These are phyloP conservation scores for Chydorus sphaericus DNA, from an alignment of 2,888 invertebrate species.

Conservation along the genomic window DNA sequence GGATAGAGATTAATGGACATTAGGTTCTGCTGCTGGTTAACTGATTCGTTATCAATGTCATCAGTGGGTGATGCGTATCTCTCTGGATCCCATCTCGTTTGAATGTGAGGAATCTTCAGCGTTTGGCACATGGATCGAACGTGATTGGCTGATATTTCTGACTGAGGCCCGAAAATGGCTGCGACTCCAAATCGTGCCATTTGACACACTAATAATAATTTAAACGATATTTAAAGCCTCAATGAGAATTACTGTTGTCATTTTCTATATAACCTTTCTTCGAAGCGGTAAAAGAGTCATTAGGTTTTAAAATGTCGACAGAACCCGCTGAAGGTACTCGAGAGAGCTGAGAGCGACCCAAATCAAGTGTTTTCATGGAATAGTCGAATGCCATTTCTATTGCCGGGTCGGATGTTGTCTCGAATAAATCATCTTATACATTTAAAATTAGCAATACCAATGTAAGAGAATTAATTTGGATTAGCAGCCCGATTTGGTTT, in stretches of 20 bases:
- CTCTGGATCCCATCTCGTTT: conserved; percentile 53
- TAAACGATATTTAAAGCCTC: too few species aligned
- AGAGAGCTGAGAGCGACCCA: conserved; percentile 25
- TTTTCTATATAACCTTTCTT: conserved; percentile 26
- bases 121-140: conserved; percentile 69
- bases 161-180: conserved; percentile 69
- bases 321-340: conserved; percentile 21
- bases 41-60: neutral
- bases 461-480: neutral
- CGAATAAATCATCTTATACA: conserved; percentile 11
- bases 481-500: too few species aligned
- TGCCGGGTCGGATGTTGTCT: conserved; percentile 1
- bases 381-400: conserved; percentile 28
- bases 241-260: too few species aligned
- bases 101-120: conserved; percentile 71
- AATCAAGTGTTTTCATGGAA: conserved; percentile 27
- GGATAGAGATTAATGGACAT: conserved; percentile 58
- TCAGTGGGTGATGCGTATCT: neutral
- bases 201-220: conserved; percentile 42
- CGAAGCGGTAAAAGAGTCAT: conserved; percentile 31
- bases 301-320: conserved; percentile 24
- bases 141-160: conserved; percentile 49
- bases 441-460: neutral
- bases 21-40: conserved; percentile 22
- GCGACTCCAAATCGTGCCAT: conserved; percentile 51